Evolutionary conservation across 2,797 vertebrate species (phyloP), one percentile per base, ranked within the genome.

Genomic region (Hapalemur alaotrensis): DNA sequence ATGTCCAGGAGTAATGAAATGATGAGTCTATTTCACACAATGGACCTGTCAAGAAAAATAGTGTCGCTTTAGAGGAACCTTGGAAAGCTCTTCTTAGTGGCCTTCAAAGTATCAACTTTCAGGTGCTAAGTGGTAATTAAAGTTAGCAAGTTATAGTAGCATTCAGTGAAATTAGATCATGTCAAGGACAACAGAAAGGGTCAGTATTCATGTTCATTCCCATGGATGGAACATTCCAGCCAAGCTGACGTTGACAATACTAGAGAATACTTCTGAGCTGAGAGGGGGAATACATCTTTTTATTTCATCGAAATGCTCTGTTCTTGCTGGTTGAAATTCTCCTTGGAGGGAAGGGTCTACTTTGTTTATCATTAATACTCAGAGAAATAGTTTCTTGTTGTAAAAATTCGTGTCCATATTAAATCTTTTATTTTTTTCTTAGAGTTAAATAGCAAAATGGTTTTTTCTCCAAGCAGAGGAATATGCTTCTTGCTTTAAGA

Each of bases 1-100:
- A 95, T 93, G 97, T 98, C 97, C 96, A 22, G 87, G 72, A 97
- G 88, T 97, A 97, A 98, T 91, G 97, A 98, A 98, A 98, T 89
- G 96, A 95, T 97, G 97, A 96, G 97, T 96, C 93, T 95, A 89
- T 94, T 97, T 97, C 94, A 70, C 97, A 98, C 95, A 98, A 98
- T 96, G 96, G 94, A 57, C 91, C 97, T 98, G 98, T 98, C 98
- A 98, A 94, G 97, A 72, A 98, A 96, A 98, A 97, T 79, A 76
- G 78, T 65, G 97, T 96, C 73, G 14, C 95, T 87, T 82, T 41
- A 61, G 91, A 86, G 82, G 43, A 96, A 78, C 32, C 78, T 87
- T 78, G 63, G 50, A 90, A 97, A 96, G 89, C 94, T 97, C 94
- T 97, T 38, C 87, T 96, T 54, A 38, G 50, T 96, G 96, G 87